phyloP scores from a whole-genome alignment of 2,888 invertebrate genomes.

The Archips crataeganus region DNA sequence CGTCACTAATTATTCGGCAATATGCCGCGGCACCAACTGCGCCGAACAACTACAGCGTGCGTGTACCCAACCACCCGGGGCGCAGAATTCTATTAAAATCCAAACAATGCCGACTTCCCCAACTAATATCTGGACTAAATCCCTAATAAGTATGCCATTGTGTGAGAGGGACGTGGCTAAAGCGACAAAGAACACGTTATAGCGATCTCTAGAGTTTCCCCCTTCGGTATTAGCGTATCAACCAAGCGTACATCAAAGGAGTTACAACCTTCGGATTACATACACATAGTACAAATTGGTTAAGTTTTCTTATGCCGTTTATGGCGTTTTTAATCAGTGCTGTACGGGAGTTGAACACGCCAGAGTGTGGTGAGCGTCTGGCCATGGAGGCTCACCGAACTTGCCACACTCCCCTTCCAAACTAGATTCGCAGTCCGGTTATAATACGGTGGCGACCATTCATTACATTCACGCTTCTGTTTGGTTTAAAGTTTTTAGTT shows the following conservation, averaged over 20 bases:
- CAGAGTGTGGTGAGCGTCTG: slow-evolving; percentile 83
- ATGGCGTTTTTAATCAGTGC: slow-evolving; percentile 51
- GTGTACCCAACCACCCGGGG: slow-evolving; percentile 79
- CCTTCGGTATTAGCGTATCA: slow-evolving; percentile 41
- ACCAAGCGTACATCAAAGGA: slow-evolving; percentile 8
- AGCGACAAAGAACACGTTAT: slow-evolving; percentile 85
- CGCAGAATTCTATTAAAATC: slow-evolving; percentile 83
- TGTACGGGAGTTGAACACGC: slow-evolving; percentile 71
- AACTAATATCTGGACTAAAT: slow-evolving; percentile 86
- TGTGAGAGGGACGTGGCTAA: slow-evolving; percentile 83
- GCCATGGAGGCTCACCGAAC: slow-evolving; percentile 85
- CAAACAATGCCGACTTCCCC: slow-evolving; percentile 84
- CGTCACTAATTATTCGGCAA: slow-evolving; percentile 40
- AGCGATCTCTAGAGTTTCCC: slow-evolving; percentile 70
- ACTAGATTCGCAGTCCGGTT: slow-evolving; percentile 84
- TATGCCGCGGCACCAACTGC: slow-evolving; percentile 56
- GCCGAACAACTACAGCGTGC: slow-evolving; percentile 55
- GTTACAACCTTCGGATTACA: slow-evolving; percentile 47
- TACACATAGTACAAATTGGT: slow-evolving; percentile 46
- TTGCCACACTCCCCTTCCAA: slow-evolving; percentile 83
- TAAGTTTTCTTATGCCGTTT: slow-evolving; percentile 48
- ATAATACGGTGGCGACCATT: slow-evolving; percentile 78
- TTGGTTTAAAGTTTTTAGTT: slow-evolving; percentile 71
- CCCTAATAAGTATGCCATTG: slow-evolving; percentile 87
- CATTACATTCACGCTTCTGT: slow-evolving; percentile 79